Base-by-base conservation (phyloP, 2,113 vertebrate genomes). In the Acrocephalus kingi region DNA sequence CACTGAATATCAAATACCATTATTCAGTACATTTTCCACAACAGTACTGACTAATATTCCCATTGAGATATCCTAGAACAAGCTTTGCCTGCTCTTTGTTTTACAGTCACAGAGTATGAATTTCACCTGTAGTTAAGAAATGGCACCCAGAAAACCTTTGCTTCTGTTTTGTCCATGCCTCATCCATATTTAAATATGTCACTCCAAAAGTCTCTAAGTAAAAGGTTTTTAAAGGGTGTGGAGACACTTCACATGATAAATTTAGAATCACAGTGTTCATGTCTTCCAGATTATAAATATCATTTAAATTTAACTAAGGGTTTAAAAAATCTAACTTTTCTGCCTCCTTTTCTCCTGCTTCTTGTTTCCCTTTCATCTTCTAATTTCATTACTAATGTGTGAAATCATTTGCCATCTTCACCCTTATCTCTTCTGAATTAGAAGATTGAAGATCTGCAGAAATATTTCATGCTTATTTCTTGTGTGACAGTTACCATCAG, bases 301-400 rank as follows among this genome's bases (percentile, higher is more conserved):
- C 2, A 77, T 92, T 95, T 90, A 93, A 84, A 96, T 96, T 91
- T 83, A 90, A 83, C 58, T 91, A 66, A 9, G 5, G 2, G 12
- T 90, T 35, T 21, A 56, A 66, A 45, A 78, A 77, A 22, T 64
- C 24, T 17, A 37, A 78, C 37, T 80, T 94, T 75, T 79, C 64
- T 84, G 18, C 18, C 37, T 87, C 28, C 4, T 43, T 81, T 73
- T n/a, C 7, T 67, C 56, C 68, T 85, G 45, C 28, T 51, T 80
- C 51, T 43, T 59, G 41, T 74, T 91, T 15, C 6, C 10, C 28
- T 82, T 58, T 83, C 13, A 15, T 88, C 62, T 78, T 67, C 54
- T 63, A 5, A 52, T 90, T 89, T 77, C 13, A 17, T 86, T 59
- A 84, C 22, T 77, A n/a, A 45, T 59, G 15, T 73, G 45, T 39